Evolutionary conservation across 2,888 invertebrate species (phyloP), one percentile per base, ranked within the genome.

Genomic region (Chymomyza amoena): DNA sequence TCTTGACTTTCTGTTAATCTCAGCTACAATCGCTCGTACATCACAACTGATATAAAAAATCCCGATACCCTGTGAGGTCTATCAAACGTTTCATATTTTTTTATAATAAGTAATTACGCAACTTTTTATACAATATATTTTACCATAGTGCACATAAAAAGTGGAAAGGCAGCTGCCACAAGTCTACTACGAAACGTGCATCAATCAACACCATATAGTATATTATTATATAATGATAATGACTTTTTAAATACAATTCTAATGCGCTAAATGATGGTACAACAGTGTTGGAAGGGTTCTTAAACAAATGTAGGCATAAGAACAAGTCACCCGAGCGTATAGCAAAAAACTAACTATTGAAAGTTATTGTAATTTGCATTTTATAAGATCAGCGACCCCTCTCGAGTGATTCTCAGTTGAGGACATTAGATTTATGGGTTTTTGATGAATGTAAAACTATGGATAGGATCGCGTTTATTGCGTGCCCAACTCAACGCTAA

Each of bases 381-480:
- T 85, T 70, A 83, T 84, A 87, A 79, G 39, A 45, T 45, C 39
- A 45, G 77, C 36, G 60, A 9, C 60, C 60, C 39, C 32, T 60
- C 32, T 32, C 7, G 9, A 32, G 4, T 7, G 7, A 32, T 6
- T 32, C 60, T 54, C 67, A 66, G 32, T 32, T 75, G 77, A 79
- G 74, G 81, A 84, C 81, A 81, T 81, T 84, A 75, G 75, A 89
- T 89, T 89, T 89, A 88, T 89, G 87, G 70, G 76, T 76, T 87
- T 89, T 81, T 89, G 88, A 89, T 89, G 88, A 89, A 87, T 79
- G 79, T 82, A 75, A 80, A 79, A 73, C 69, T 77, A 79, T 81
- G 74, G 76, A 73, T 74, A 73, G 75, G 76, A 70, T 73, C 72
- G 69, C 64, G n/a, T 16, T 15, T 25, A 16, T 6, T 51, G 13